Conservation (phyloP, 2,797 vertebrate species). For the Mormyrops attenuatus region DNA sequence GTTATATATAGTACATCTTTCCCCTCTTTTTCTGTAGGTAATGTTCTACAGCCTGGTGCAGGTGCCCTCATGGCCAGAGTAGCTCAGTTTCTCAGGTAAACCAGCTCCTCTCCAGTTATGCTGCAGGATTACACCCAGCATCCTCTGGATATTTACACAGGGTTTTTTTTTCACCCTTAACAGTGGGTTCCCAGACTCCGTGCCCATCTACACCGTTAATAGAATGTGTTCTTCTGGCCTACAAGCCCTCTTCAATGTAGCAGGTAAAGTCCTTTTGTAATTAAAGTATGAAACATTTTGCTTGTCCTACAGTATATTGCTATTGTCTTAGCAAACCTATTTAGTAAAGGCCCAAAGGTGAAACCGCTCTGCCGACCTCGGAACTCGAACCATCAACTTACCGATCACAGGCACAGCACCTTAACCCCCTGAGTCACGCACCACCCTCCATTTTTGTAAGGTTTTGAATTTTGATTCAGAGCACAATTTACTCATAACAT, state of each 20-base stretch:
- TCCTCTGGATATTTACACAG: neutral
- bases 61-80: constrained; percentile 75
- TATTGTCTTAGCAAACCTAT: neutral
- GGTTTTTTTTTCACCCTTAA: constrained; percentile 26
- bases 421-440: neutral
- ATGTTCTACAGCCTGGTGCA: constrained; percentile 88
- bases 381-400: neutral
- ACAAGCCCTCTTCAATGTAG: constrained; percentile 82
- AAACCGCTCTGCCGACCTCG: neutral
- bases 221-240: constrained; percentile 86
- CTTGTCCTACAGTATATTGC: neutral
- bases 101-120: neutral
- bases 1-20: neutral
- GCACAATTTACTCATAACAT: neutral
- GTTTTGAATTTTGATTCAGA: neutral
- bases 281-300: neutral
- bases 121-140: neutral
- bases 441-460: neutral
- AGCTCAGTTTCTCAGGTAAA: constrained; percentile 85
- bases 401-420: neutral
- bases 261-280: constrained; percentile 60
- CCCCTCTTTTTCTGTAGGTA: constrained; percentile 61
- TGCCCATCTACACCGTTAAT: constrained; percentile 77
- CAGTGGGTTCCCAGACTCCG: constrained; percentile 82
- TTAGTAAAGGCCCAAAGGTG: neutral